Conservation (phyloP, 2,888 invertebrate species). For the Endotricha flammealis region DNA sequence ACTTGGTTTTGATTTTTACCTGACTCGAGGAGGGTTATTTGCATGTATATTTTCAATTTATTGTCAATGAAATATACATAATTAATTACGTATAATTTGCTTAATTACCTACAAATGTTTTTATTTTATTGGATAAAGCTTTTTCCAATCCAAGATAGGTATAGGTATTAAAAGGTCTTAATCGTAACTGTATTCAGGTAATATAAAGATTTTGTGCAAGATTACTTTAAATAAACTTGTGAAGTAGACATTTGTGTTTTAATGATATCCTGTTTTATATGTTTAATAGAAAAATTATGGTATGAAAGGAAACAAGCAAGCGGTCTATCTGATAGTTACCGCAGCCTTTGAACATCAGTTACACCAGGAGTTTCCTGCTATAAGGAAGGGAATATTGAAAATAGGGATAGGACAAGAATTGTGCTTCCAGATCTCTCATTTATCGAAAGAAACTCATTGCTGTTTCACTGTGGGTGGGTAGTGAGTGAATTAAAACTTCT, state of each 20-base stretch:
- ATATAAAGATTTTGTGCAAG: conserved; percentile 4
- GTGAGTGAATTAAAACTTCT: no score
- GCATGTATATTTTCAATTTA: conserved; percentile 12
- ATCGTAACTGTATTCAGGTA: conserved; percentile 7
- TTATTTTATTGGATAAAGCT: background rate
- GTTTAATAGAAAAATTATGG: no score
- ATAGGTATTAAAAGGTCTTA: background rate
- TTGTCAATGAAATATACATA: conserved; percentile 14
- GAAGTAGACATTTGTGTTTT: conserved; percentile 11
- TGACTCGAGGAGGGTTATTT: conserved; percentile 6
- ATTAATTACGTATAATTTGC: conserved; percentile 1
- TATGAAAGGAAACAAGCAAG: no score
- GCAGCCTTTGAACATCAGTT: no score
- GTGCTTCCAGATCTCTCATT: no score
- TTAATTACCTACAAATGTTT: background rate
- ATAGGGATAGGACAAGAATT: no score
- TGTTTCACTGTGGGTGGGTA: no score
- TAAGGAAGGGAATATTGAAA: no score
- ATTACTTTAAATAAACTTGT: conserved; percentile 19
- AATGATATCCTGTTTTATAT: no score
- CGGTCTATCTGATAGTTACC: no score
- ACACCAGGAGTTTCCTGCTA: no score
- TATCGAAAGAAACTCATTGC: no score
- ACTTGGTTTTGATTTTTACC: background rate
- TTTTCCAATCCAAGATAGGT: background rate